Evolutionary conservation across 1,140 invertebrate genomes (phyloP).

Genomic region (Ceratina australensis): DNA sequence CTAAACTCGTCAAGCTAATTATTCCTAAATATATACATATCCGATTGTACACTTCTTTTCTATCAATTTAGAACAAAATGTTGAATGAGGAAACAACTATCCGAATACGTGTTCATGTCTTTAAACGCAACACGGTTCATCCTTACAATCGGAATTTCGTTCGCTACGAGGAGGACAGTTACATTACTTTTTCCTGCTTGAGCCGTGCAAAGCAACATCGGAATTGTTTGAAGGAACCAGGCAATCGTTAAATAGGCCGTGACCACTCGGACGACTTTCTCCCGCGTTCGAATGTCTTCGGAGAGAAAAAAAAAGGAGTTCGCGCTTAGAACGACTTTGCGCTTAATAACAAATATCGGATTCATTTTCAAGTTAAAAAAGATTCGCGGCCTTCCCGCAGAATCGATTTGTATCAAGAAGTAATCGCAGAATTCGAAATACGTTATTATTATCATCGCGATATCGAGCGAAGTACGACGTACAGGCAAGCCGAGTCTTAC

Average conservation of each 20-base stretch:
- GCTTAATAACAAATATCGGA: no score
- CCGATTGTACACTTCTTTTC: no score
- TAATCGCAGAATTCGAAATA: neutral
- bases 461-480: neutral
- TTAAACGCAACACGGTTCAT: no score
- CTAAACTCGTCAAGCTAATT: no score
- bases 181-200: slow-evolving; percentile 19
- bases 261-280: slow-evolving; percentile 73
- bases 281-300: slow-evolving; percentile 54
- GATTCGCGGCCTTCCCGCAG: no score
- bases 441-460: slow-evolving; percentile 1
- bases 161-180: no score
- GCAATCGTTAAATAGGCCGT: slow-evolving; percentile 71
- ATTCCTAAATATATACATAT: no score
- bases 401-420: neutral
- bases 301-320: slow-evolving; percentile 27
- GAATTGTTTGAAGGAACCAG: slow-evolving; percentile 32
- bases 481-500: slow-evolving; percentile 7
- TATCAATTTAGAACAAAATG: no score
- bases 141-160: no score
- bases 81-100: no score
- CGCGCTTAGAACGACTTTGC: slow-evolving; percentile 42
- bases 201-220: slow-evolving; percentile 33
- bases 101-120: no score
- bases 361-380: no score